These are phyloP conservation scores for Ploceus nigricollis DNA, from an alignment of 2,113 vertebrate genomes.

Conservation along the genomic window DNA sequence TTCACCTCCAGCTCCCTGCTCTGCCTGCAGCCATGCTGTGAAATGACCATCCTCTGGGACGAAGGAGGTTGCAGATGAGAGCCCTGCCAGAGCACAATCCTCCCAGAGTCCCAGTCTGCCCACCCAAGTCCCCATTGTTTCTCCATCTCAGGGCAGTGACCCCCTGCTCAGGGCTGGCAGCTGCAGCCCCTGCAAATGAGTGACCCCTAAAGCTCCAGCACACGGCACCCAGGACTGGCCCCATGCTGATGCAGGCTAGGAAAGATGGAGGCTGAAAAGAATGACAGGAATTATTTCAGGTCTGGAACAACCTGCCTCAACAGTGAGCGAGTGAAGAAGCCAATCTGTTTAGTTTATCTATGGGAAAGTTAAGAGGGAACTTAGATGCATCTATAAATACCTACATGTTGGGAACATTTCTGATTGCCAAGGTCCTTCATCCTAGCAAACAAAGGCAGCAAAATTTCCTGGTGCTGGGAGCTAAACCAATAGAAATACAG, in stretches of 20 bases:
- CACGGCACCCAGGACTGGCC: background rate
- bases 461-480: slow-evolving; percentile 15
- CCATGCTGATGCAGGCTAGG: background rate
- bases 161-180: background rate
- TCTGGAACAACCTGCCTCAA: slow-evolving; percentile 53
- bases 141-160: background rate
- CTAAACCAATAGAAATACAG: background rate
- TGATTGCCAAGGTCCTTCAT: slow-evolving; percentile 35
- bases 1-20: background rate
- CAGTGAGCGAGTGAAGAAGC: background rate
- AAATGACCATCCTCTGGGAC: background rate
- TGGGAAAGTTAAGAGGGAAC: slow-evolving; percentile 45
- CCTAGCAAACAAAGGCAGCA: slow-evolving; percentile 40
- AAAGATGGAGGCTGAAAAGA: slow-evolving; percentile 1
- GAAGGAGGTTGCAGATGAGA: background rate
- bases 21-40: background rate
- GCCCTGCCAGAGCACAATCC: background rate
- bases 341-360: slow-evolving; percentile 59
- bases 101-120: background rate
- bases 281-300: slow-evolving; percentile 39
- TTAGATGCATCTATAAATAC: slow-evolving; percentile 51
- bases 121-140: background rate
- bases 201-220: background rate
- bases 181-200: background rate
- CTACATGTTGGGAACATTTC: slow-evolving; percentile 38